phyloP scores from a whole-genome alignment of 2,797 vertebrate species.

The Xiphorhynchus erythropygius region DNA sequence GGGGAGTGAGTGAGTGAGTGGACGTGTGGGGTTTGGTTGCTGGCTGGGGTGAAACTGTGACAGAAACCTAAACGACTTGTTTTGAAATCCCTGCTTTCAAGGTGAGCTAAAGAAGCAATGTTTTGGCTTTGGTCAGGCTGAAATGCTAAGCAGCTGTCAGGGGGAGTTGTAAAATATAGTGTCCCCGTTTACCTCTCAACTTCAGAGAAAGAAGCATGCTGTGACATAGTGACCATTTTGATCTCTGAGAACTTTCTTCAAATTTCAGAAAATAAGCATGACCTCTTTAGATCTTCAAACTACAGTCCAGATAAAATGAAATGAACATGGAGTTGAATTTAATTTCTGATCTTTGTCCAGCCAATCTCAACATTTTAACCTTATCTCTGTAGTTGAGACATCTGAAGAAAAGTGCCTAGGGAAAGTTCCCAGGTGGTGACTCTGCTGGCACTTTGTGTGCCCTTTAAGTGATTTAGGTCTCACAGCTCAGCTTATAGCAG shows the following conservation, averaged over 20 bases:
- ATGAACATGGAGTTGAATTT: constrained; percentile 47
- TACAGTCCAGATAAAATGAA: constrained; percentile 46
- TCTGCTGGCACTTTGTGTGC: constrained; percentile 13
- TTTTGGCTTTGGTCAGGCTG: not conserved
- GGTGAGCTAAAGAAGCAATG: not conserved
- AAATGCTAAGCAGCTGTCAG: not conserved
- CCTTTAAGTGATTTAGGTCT: constrained; percentile 25
- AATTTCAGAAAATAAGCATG: constrained; percentile 45
- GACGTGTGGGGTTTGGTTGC: not conserved
- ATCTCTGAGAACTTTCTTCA: constrained; percentile 44
- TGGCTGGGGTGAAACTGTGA: not conserved
- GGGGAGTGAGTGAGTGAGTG: fast-evolving
- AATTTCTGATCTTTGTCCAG: constrained; percentile 61
- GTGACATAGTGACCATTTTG: constrained; percentile 45
- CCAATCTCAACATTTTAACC: constrained; percentile 60
- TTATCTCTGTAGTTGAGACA: constrained; percentile 47
- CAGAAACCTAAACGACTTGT: not conserved
- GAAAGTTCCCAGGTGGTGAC: constrained; percentile 43
- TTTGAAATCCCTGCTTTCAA: not conserved
- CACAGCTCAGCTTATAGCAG: constrained; percentile 5
- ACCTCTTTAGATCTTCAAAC: constrained; percentile 45
- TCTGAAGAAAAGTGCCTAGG: constrained; percentile 46
- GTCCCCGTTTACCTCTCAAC: constrained; percentile 25
- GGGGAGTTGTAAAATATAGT: constrained; percentile 3
- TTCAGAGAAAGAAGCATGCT: constrained; percentile 36